These are phyloP conservation scores for Zeugodacus cucurbitae DNA, from an alignment of 1,140 invertebrate species.

Conservation along the genomic window DNA sequence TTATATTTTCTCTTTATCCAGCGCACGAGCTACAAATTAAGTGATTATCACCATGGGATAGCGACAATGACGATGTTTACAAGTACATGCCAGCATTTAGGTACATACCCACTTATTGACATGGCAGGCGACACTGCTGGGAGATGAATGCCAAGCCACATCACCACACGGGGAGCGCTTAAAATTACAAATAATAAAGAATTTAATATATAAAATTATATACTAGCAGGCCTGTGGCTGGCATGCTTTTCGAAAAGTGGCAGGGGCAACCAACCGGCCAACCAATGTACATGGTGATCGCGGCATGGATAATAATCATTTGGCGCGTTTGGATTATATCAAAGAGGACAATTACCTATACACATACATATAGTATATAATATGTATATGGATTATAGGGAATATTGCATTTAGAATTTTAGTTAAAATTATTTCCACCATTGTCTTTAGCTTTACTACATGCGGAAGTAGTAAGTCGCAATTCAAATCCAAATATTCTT, in stretches of 20 bases:
- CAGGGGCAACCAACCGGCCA: background rate
- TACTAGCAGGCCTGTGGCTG: conserved; percentile 3
- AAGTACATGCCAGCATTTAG: background rate
- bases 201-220: conserved; percentile 38
- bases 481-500: too few species aligned
- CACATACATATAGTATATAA: background rate
- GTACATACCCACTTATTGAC: background rate
- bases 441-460: background rate
- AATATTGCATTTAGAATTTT: background rate
- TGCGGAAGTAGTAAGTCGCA: background rate
- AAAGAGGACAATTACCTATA: background rate
- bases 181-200: conserved; percentile 37
- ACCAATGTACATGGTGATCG: background rate
- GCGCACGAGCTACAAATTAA: conserved; percentile 42
- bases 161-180: conserved; percentile 18
- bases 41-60: conserved; percentile 43
- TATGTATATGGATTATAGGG: background rate
- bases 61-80: conserved; percentile 35
- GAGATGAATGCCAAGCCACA: conserved; percentile 8
- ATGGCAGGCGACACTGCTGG: background rate
- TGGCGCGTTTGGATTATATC: background rate
- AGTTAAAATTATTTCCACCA: background rate
- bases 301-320: background rate
- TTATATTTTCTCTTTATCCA: conserved; percentile 12
- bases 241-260: conserved; percentile 18